Conservation (phyloP, 2,113 vertebrate species). For the Tamias sibiricus region DNA sequence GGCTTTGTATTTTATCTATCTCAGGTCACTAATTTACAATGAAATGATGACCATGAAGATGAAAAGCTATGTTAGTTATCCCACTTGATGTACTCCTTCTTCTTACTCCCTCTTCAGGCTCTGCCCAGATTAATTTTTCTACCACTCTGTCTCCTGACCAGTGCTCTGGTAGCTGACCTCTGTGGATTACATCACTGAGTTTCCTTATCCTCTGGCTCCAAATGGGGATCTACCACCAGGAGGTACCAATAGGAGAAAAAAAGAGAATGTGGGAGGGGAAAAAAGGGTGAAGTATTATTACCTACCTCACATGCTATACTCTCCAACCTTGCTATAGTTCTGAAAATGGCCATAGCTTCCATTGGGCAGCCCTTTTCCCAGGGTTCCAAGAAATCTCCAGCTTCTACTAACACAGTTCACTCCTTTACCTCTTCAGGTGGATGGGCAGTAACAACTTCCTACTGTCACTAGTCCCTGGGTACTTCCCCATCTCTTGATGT, state of each 20-base stretch:
- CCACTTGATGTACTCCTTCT: background rate
- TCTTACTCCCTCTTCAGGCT: background rate
- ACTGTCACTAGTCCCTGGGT: background rate
- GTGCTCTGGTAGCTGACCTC: background rate
- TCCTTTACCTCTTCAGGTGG: background rate
- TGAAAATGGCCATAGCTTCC: background rate
- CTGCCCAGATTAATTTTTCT: background rate
- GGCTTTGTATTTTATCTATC: background rate
- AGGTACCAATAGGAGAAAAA: background rate
- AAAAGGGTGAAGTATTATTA: background rate
- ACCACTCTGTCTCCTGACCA: background rate
- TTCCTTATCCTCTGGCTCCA: background rate
- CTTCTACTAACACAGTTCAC: background rate
- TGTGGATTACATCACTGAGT: background rate
- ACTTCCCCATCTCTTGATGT: background rate
- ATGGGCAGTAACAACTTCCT: background rate
- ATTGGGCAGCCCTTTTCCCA: background rate
- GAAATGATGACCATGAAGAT: background rate
- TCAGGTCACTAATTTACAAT: background rate
- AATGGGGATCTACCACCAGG: background rate
- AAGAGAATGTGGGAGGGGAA: background rate
- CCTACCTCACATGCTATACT: background rate
- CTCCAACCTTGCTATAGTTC: background rate
- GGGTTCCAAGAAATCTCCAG: background rate
- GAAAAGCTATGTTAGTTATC: background rate